Conservation (phyloP, 2,888 invertebrate genomes). For the Automeris io region DNA sequence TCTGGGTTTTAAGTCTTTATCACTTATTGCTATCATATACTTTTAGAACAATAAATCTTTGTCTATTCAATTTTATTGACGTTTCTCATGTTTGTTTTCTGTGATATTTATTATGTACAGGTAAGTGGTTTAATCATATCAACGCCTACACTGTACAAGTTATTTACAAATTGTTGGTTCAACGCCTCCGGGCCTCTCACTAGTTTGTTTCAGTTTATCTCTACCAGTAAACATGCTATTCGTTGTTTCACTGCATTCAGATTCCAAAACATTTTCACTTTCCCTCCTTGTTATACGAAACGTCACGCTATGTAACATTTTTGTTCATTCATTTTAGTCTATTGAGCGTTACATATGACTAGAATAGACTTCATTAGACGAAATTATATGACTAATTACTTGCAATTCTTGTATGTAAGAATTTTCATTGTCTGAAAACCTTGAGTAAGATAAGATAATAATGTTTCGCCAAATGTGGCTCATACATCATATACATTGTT, state of each 20-base stretch:
- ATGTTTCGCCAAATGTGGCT: constrained; percentile 24
- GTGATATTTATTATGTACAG: constrained; percentile 1
- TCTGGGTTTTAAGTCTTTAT: too few species aligned
- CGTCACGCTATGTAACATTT: constrained; percentile 12
- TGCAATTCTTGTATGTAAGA: constrained; percentile 32
- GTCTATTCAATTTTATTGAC: constrained; percentile 2
- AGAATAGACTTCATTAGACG: constrained; percentile 5
- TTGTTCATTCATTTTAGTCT: not conserved
- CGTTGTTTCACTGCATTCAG: constrained; percentile 23
- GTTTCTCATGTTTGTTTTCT: not conserved
- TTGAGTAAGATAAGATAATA: constrained; percentile 52
- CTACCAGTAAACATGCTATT: constrained; percentile 24
- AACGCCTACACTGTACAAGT: constrained; percentile 26
- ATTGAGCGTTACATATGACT: not conserved
- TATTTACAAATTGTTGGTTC: constrained; percentile 32
- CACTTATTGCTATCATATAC: too few species aligned
- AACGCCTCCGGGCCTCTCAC: constrained; percentile 20
- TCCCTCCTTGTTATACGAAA: constrained; percentile 6
- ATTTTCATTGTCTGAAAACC: constrained; percentile 49
- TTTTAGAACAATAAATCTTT: too few species aligned
- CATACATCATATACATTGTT: not conserved
- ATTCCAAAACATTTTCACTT: constrained; percentile 10
- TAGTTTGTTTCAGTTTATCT: constrained; percentile 28
- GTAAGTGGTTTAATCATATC: constrained; percentile 25
- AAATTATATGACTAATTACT: constrained; percentile 29